phyloP scores from a whole-genome alignment of 2,888 invertebrate species.

The Alentia gelatinosa region DNA sequence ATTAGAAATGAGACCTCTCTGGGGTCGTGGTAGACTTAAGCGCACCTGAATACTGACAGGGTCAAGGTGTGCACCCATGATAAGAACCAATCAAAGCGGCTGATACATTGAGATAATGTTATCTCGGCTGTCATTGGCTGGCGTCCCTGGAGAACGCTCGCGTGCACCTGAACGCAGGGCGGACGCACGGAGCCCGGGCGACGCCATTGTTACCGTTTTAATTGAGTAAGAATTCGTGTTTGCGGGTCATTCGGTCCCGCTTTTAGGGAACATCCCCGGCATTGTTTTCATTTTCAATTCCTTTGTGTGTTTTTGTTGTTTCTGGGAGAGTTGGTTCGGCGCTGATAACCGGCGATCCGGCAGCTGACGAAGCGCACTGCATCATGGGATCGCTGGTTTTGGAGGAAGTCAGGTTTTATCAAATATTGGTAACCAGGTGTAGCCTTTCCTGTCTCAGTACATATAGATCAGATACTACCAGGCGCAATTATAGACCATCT shows the following conservation, averaged over 20 bases:
- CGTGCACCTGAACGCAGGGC: slow-evolving; percentile 8
- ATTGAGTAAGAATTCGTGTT: neutral
- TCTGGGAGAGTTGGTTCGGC: neutral
- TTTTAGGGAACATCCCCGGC: neutral
- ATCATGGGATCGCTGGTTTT: no score
- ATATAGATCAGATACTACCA: no score
- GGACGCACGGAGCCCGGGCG: neutral
- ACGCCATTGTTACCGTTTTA: slow-evolving; percentile 12
- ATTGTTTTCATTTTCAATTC: neutral
- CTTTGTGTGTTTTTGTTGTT: slow-evolving; percentile 3
- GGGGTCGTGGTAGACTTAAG: neutral
- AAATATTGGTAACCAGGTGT: no score
- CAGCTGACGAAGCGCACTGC: no score
- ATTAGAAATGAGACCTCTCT: neutral
- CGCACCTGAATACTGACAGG: neutral
- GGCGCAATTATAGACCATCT: no score
- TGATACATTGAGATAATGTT: slow-evolving; percentile 38
- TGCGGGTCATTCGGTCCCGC: neutral
- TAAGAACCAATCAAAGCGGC: slow-evolving; percentile 10
- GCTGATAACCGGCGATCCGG: slow-evolving; percentile 5
- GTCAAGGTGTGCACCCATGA: slow-evolving; percentile 36
- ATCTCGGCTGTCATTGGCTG: slow-evolving; percentile 31
- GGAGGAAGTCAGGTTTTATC: no score
- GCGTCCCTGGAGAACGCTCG: neutral
- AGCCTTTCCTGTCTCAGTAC: no score